phyloP scores from a whole-genome alignment of 1,140 invertebrate species.

The Globodera ellingtonae region DNA sequence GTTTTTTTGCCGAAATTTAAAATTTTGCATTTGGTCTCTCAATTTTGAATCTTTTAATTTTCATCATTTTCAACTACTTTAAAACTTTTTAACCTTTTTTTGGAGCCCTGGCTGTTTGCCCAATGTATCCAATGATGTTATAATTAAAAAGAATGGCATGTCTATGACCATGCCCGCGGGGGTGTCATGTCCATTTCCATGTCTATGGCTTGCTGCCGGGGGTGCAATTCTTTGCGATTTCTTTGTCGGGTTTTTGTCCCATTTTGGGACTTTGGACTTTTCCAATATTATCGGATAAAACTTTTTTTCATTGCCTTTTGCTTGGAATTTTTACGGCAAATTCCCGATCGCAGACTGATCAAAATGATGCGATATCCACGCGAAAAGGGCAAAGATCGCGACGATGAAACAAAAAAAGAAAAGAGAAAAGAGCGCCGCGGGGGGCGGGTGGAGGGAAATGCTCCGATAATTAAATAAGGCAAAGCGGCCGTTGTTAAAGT shows the following conservation, averaged over 20 bases:
- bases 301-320: not conserved
- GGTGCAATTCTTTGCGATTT: too few species aligned
- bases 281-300: not conserved
- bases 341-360: not conserved
- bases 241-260: not conserved
- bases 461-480: too few species aligned
- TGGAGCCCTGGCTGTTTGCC: too few species aligned
- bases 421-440: not conserved
- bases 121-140: too few species aligned
- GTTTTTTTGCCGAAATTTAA: not conserved
- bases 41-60: not conserved
- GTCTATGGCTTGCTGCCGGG: too few species aligned
- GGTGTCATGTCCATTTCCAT: too few species aligned
- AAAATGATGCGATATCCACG: not conserved
- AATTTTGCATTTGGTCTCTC: not conserved
- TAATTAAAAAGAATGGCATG: too few species aligned
- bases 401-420: too few species aligned
- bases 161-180: too few species aligned
- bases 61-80: not conserved
- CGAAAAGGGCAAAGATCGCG: not conserved
- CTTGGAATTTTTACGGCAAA: not conserved
- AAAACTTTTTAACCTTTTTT: not conserved
- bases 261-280: constrained; percentile 5
- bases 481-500: too few species aligned
- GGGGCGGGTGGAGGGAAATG: not conserved